Percentiles rank a stretch among this genome's conserved stretches.
Conservation (phyloP, 2,113 vertebrate species). For the Myotis davidii region DNA sequence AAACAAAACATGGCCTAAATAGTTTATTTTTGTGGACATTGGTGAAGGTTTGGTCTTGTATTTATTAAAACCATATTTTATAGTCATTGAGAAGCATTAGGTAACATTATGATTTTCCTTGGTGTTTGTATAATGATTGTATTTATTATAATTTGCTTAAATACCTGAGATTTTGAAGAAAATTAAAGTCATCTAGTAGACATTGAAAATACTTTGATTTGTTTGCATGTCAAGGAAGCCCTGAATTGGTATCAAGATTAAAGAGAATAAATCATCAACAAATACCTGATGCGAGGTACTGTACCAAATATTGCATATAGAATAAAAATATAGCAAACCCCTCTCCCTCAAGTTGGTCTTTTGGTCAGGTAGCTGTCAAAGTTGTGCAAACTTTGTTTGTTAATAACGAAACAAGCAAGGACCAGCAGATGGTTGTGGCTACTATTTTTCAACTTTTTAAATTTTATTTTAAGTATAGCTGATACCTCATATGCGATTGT, state of each 20-base stretch:
- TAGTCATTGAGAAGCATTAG: background rate
- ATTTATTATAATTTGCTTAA: slow-evolving; percentile 3
- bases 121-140: slow-evolving; percentile 19
- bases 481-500: background rate
- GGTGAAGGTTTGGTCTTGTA: background rate
- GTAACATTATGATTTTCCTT: slow-evolving; percentile 3
- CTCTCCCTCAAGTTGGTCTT: background rate
- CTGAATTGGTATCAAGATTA: slow-evolving; percentile 12
- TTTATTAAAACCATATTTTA: slow-evolving; percentile 30
- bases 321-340: background rate
- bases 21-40: slow-evolving; percentile 8
- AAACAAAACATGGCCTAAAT: background rate
- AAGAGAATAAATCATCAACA: slow-evolving; percentile 16
- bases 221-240: background rate
- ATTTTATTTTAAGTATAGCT: background rate
- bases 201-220: background rate
- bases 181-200: background rate
- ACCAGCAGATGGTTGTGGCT: background rate
- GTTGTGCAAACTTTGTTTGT: background rate
- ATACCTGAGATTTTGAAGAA: slow-evolving; percentile 23
- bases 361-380: background rate
- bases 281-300: background rate
- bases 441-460: background rate
- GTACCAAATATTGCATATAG: background rate
- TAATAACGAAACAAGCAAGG: slow-evolving; percentile 24